Conservation (phyloP, 2,888 invertebrate species). For the Pyrocoelia pectoralis region DNA sequence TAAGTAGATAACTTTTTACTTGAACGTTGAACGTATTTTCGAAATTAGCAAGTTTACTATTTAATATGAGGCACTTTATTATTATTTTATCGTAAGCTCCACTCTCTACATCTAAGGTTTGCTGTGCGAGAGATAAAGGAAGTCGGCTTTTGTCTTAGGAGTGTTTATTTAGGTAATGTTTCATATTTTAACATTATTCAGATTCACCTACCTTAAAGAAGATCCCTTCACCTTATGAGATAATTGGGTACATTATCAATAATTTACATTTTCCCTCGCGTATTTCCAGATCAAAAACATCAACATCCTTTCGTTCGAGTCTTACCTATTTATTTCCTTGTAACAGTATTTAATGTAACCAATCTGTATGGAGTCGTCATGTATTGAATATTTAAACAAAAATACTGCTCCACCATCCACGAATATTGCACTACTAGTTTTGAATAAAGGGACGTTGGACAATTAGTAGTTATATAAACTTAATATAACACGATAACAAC, state of each 20-base stretch:
- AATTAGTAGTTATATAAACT: too few species aligned
- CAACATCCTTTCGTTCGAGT: too few species aligned
- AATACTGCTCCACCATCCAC: too few species aligned
- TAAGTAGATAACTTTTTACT: slow-evolving; percentile 20
- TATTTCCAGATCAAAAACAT: too few species aligned
- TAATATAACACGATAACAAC: too few species aligned
- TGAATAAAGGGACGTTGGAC: too few species aligned
- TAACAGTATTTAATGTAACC: too few species aligned
- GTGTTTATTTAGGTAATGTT: slow-evolving; percentile 1
- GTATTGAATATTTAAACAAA: too few species aligned
- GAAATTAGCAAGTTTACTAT: slow-evolving; percentile 29
- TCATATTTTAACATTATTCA: neutral
- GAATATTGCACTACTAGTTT: too few species aligned
- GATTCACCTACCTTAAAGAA: neutral
- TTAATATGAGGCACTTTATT: slow-evolving; percentile 29
- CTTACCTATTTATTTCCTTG: too few species aligned
- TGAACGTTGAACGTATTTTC: slow-evolving; percentile 23
- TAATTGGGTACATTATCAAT: neutral
- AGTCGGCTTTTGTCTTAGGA: neutral
- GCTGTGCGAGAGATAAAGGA: neutral
- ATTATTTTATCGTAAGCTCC: slow-evolving; percentile 19
- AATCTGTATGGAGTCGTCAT: too few species aligned
- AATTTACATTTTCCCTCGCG: neutral
- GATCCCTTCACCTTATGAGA: neutral
- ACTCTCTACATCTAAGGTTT: neutral